A percentile compares a stretch with the other conserved stretches of the same genome.
These are phyloP conservation scores for Monochamus saltuarius DNA, from an alignment of 1,140 invertebrate species.

Conservation along the genomic window DNA sequence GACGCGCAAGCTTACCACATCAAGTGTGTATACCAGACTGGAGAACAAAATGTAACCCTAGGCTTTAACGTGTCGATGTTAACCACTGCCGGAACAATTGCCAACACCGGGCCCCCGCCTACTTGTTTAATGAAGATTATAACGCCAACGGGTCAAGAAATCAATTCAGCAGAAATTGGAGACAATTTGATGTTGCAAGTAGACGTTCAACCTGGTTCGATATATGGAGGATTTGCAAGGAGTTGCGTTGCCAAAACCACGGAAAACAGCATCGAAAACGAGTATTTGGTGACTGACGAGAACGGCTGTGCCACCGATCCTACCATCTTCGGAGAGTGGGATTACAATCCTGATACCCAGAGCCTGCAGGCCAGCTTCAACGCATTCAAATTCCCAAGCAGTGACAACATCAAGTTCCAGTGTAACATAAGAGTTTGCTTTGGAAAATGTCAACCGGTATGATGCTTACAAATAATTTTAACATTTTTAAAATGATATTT, in stretches of 20 bases:
- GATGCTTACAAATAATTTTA: constrained; percentile 41
- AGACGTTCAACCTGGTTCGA: constrained; percentile 88
- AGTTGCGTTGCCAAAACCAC: constrained; percentile 92
- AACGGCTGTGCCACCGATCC: constrained; percentile 92
- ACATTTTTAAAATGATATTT: constrained; percentile 13
- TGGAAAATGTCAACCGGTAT: constrained; percentile 90
- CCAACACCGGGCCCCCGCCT: constrained; percentile 91
- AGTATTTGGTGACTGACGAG: constrained; percentile 90
- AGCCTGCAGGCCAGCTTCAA: constrained; percentile 85
- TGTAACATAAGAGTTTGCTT: constrained; percentile 95
- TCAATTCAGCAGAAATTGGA: constrained; percentile 88
- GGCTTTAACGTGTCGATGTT: constrained; percentile 95
- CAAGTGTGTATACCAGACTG: constrained; percentile 91
- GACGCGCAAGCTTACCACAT: constrained; percentile 94
- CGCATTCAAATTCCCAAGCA: constrained; percentile 94
- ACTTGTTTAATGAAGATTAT: constrained; percentile 91
- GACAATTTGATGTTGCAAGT: constrained; percentile 89
- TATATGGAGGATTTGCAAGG: constrained; percentile 91
- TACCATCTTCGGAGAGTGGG: constrained; percentile 91
- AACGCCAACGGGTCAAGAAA: constrained; percentile 81
- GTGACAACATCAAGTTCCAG: constrained; percentile 93
- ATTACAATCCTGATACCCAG: constrained; percentile 79
- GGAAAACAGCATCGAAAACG: constrained; percentile 85
- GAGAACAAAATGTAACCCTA: constrained; percentile 88
- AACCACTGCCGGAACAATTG: constrained; percentile 91